Base-by-base conservation (phyloP, 2,113 vertebrate genomes). In the Leucoraja erinaceus region DNA sequence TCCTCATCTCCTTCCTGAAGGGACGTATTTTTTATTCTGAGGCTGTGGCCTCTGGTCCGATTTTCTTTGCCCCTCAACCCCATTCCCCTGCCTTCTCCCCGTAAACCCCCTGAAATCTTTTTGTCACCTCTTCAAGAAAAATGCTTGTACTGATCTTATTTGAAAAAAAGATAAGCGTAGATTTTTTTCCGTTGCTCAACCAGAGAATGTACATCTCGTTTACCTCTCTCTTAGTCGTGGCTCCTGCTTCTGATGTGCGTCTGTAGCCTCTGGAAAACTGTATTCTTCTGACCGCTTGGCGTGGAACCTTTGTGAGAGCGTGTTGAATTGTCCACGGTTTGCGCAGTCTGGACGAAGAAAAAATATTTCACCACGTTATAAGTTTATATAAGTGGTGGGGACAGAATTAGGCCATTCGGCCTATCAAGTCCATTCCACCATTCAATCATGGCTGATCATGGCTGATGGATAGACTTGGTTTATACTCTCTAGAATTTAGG, bases 251-350 rank as follows among this genome's bases (percentile, higher is more conserved):
- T 86, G 90, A 33, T 93, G 94, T 93, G 94, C 93, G 75, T 95
- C 95, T 70, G 95, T 95, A 83, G 96, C 95, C 59, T 95, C 95
- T 3, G 94, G 95, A 93, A 96, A 96, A 94, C 96, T 96, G 94
- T 96, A 96, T 63, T 94, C 94, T 4, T 94, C 93, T 93, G 96
- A 95, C 9, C 96, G 95, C 94, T 95, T 95, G 93, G 72, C 94
- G 81, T 95, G 95, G 94, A 96, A 96, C 0, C 94, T 93, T 79
- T 95, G 95, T 0, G 96, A 96, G 16, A 96, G 95, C 47, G 94
- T 95, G 79, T 94, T 66, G 94, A 95, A 94, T 0, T 96, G 95
- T 0, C 95, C 96, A 0, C 93, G 94, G 0, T 94, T 94, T 88
- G 83, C 93, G 92, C 96, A 96, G 76, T 95, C 96, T 96, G 2